phyloP scores from a whole-genome alignment of 2,113 vertebrate genomes.

The Herpailurus yagouaroundi region DNA sequence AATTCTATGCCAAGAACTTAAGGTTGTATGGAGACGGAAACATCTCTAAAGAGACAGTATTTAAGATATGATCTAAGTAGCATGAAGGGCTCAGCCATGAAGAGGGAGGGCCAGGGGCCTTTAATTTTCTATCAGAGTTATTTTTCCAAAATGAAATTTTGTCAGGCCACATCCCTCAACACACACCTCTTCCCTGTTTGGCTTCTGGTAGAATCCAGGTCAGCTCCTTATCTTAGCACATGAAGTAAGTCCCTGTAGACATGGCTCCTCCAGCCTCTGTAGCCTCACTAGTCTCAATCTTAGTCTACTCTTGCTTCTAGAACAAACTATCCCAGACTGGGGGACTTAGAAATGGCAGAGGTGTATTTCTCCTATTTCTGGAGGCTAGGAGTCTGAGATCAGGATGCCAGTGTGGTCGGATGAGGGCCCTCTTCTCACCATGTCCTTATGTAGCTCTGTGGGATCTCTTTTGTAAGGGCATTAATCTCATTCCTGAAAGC shows the following conservation, averaged over 20 bases:
- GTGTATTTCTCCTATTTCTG: background rate
- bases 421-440: background rate
- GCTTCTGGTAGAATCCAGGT: background rate
- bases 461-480: background rate
- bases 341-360: background rate
- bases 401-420: accelerated
- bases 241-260: background rate
- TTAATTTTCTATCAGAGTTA: background rate
- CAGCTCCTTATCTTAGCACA: background rate
- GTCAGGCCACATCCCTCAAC: background rate
- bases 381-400: background rate
- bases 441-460: background rate
- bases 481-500: background rate
- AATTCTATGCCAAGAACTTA: background rate
- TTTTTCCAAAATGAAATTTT: background rate
- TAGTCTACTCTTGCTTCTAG: background rate
- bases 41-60: background rate
- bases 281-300: background rate
- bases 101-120: background rate
- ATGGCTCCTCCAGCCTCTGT: no score
- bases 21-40: background rate
- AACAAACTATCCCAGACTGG: background rate
- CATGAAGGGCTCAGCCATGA: no score
- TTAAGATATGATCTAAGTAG: background rate
- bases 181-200: background rate